These are phyloP conservation scores for Anser brachyrhynchus DNA, from an alignment of 2,113 vertebrate genomes.

Conservation along the genomic window DNA sequence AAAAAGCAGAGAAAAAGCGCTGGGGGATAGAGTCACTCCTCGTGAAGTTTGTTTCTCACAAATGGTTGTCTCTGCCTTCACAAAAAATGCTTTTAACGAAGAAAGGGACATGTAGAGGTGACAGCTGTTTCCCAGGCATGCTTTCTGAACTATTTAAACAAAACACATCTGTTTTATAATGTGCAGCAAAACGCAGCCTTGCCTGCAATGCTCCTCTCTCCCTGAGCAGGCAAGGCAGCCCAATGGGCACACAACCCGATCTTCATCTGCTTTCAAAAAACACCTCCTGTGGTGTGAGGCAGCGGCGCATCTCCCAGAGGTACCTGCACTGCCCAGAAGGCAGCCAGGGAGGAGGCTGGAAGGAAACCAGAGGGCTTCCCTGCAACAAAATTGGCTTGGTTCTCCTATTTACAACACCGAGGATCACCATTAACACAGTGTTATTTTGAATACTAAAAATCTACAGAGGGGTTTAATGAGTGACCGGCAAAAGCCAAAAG, in stretches of 20 bases:
- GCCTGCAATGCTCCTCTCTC: not conserved
- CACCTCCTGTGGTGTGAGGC: too few species aligned
- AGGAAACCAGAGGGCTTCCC: too few species aligned
- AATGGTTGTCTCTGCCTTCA: not conserved
- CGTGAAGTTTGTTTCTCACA: not conserved
- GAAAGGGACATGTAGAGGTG: not conserved
- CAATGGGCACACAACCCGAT: not conserved
- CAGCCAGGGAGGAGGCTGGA: accelerated
- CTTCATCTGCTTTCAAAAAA: not conserved
- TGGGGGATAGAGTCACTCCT: accelerated
- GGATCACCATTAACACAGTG: too few species aligned
- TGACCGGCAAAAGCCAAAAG: too few species aligned
- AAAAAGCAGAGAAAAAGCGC: not conserved
- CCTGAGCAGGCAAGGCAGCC: accelerated
- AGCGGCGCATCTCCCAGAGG: not conserved
- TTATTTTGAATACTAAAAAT: too few species aligned
- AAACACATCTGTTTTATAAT: not conserved
- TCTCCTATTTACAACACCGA: too few species aligned
- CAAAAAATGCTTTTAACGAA: not conserved
- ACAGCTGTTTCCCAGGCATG: accelerated
- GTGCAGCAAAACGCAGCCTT: not conserved
- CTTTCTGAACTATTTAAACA: not conserved
- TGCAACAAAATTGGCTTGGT: too few species aligned
- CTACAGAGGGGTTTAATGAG: too few species aligned
- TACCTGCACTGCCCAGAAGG: not conserved